Base-by-base conservation (phyloP, 2,888 invertebrate species). In the Mythimna loreyi region DNA sequence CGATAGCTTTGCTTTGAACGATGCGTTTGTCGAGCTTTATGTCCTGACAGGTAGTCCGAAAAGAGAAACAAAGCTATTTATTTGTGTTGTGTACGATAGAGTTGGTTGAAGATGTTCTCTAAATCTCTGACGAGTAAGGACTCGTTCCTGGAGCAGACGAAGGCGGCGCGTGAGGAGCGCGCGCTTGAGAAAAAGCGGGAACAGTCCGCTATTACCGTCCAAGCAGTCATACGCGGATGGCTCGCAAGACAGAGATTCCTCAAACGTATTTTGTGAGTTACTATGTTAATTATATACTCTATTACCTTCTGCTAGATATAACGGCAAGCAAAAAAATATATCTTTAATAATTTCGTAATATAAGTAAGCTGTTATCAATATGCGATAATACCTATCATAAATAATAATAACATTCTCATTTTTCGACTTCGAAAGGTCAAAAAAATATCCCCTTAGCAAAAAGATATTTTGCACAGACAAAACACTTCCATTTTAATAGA, bases 151-250 rank as follows among this genome's bases (percentile, higher is more conserved):
- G 98, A 98, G 92, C 98, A 98, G 90, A 98, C 98, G 6, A 99
- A 99, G 93, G 98, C 98, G 36, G 99, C 99, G 19, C 96, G 99
- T 72, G 98, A 98, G 90, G 99, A 99, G 92, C 97, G 99, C 68
- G 98, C 98, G 0, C 94, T 97, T 64, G 99, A 98, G 87, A 98
- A 98, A 90, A 97, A 97, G 77, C 97, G 97, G 74, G 98, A 98
- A 86, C 96, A 96, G 80, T 98, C 98, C 43, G 97, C 97, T 50
- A 96, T 97, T 45, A 96, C 96, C 80, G 97, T 99, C 78, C 98
- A 99, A 91, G 96, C 98, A n/a, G 92, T 96, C 65, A 92, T 98
- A 49, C 96, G 98, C 86, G 98, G 98, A 78, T 98, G 97, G 97
- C 93, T 98, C n/a, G 96, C 97, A 3, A 96, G 98, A 74, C 95